These are phyloP conservation scores for Pelodiscus sinensis DNA, from an alignment of 2,113 vertebrate genomes.

Conservation along the genomic window DNA sequence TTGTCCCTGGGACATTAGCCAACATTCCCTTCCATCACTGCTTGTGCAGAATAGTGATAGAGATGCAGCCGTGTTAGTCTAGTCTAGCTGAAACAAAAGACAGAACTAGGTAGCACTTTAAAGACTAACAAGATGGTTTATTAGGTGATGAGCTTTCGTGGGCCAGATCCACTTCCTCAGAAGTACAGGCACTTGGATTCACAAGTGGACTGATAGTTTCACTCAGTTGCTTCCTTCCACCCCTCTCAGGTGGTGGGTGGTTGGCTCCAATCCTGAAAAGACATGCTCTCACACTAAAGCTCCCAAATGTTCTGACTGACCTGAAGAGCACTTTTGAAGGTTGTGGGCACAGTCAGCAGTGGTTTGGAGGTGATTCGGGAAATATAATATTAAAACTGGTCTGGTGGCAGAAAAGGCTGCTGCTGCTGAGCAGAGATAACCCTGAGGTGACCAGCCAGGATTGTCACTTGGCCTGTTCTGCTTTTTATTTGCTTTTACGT, in stretches of 20 bases:
- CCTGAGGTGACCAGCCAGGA: constrained; percentile 24
- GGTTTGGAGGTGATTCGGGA: constrained; percentile 16
- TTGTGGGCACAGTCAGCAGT: constrained; percentile 24
- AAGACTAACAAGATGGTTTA: too few species aligned
- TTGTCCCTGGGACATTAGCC: not conserved
- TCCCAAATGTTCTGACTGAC: constrained; percentile 2
- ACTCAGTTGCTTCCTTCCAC: not conserved
- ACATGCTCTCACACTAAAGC: not conserved
- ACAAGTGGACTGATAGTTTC: not conserved
- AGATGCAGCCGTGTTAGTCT: too few species aligned
- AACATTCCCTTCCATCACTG: not conserved
- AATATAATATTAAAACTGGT: not conserved
- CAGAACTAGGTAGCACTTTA: too few species aligned
- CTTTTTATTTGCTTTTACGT: constrained; percentile 67
- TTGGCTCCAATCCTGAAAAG: not conserved
- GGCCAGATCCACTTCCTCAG: too few species aligned
- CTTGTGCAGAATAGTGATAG: not conserved
- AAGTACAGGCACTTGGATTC: too few species aligned
- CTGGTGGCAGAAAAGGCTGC: constrained; percentile 47
- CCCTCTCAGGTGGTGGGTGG: not conserved
- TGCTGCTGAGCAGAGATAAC: constrained; percentile 28
- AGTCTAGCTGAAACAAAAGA: too few species aligned
- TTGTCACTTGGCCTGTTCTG: constrained; percentile 55
- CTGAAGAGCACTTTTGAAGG: constrained; percentile 37
- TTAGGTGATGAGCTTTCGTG: too few species aligned